phyloP scores from a whole-genome alignment of 2,888 invertebrate species.

The Branchellion lobata region DNA sequence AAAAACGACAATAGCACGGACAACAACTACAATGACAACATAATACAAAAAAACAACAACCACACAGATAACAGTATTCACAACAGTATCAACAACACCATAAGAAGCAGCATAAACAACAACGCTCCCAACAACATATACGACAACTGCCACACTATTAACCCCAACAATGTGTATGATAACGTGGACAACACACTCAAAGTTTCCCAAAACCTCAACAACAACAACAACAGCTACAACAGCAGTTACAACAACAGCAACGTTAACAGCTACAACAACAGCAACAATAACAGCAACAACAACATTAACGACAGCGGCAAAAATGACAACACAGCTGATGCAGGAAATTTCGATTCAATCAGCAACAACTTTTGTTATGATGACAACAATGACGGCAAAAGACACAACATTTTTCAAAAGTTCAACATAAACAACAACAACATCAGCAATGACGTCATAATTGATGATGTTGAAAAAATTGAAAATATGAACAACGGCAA shows the following conservation, averaged over 20 bases:
- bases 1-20: not conserved
- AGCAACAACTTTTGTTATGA: too few relatives aligned
- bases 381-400: too few relatives aligned
- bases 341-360: too few relatives aligned
- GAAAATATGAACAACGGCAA: too few relatives aligned
- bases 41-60: not conserved
- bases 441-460: too few relatives aligned
- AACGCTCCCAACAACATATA: not conserved
- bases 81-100: slow-evolving; percentile 16
- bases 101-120: not conserved
- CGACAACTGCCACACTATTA: not conserved
- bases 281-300: not conserved
- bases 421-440: too few relatives aligned
- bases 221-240: not conserved
- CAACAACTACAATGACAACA: not conserved
- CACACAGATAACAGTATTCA: not conserved
- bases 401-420: too few relatives aligned
- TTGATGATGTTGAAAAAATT: too few relatives aligned
- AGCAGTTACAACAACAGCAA: not conserved
- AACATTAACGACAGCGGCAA: not conserved
- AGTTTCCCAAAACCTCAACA: not conserved
- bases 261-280: not conserved
- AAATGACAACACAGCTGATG: not conserved
- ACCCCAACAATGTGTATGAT: not conserved
- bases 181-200: slow-evolving; percentile 4